A percentile compares a stretch with the other conserved stretches of the same genome.
Conservation (phyloP, 2,888 invertebrate genomes). For the Cheilosia impressa region DNA sequence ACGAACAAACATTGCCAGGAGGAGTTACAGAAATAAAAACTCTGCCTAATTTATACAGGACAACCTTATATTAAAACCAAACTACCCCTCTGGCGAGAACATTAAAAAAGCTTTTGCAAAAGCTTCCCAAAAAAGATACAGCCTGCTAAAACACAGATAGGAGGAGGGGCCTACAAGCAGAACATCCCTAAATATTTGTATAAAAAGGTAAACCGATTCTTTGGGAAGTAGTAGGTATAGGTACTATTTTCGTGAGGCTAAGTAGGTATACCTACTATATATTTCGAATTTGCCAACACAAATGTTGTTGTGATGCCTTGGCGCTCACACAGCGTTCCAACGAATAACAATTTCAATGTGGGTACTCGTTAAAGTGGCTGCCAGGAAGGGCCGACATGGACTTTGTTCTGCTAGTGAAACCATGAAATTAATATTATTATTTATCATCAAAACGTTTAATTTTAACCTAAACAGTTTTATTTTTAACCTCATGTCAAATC, state of each 20-base stretch:
- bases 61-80: conserved; percentile 57
- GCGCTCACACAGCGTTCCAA: no score
- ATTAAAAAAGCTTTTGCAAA: conserved; percentile 60
- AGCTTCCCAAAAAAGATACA: conserved; percentile 50
- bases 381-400: no score
- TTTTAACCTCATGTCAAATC: no score
- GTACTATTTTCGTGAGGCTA: neutral
- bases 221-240: neutral
- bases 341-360: no score
- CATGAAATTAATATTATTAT: no score
- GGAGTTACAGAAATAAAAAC: conserved; percentile 34
- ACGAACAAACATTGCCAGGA: conserved; percentile 21
- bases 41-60: conserved; percentile 31
- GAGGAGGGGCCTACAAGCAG: conserved; percentile 56
- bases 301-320: no score
- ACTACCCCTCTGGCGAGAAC: conserved; percentile 29
- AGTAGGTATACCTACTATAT: no score
- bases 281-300: no score
- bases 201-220: neutral
- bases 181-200: conserved; percentile 15
- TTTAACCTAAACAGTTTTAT: no score
- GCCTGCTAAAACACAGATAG: conserved; percentile 14
- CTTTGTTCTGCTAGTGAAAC: no score
- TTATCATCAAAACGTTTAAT: no score
- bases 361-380: no score